Evolutionary conservation across 2,888 invertebrate genomes (phyloP), one percentile per base, ranked within the genome.

Genomic region (Cryptus viduatorius): DNA sequence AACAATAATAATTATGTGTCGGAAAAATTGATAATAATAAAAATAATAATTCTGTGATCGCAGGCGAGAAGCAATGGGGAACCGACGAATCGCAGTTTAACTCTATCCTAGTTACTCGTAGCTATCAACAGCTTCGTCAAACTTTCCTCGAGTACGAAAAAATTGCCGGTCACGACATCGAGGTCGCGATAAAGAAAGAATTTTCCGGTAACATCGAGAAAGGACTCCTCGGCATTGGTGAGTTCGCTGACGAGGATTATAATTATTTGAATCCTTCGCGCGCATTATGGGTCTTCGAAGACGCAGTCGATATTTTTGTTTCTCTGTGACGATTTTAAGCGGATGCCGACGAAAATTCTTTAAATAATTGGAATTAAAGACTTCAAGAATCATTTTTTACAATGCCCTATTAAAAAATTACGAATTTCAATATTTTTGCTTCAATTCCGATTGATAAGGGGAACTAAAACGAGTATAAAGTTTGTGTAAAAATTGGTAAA

Each of bases 41-140:
- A 69, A 67, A 42, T 29, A 37, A 65, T 16, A 16, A 19, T 14
- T 75, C 12, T 8, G 19, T 69, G 61, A 65, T 80, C 68, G 12
- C 61, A 93, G 93, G 97, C 76, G 97, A 97, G 92, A 96, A 96
- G 37, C 96, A 97, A 94, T 97, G 98, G 97, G 98, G 98, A 72
- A 98, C 98, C 0, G 98, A 98, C 91, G 98, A 98, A 94, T 97
- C 97, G 0, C 95, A 96, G 81, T 98, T 98, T 95, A 98, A 98
- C 94, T 95, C 96, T 80, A 97, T 98, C 91, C 95, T 98, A 89
- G 96, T 98, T 89, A 96, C 97, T 75, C 96, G 98, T 91, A 98
- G 98, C 89, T 98, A 97, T 93, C 97, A 97, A 91, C 98, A 99
- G 93, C 94, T 98, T 88, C 96, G 98, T 92, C 96, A 96, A 94